A percentile compares a stretch with the other conserved stretches of the same genome.
Conservation (phyloP, 1,140 invertebrate genomes). For the Heliconius melpomene region DNA sequence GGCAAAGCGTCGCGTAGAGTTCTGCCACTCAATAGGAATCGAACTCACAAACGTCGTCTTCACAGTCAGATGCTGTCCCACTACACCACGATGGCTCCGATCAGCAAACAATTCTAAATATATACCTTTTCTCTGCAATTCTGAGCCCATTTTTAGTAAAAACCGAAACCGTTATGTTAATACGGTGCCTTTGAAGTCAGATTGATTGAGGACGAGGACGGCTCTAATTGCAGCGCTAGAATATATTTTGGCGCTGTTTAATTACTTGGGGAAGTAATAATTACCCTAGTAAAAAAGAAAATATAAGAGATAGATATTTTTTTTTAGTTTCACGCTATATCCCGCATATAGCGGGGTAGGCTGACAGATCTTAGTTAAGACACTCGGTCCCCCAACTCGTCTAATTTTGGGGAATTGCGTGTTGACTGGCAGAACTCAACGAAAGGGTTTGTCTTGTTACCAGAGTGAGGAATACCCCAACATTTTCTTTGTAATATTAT, state of each 20-base stretch:
- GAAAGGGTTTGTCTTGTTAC: too few species aligned
- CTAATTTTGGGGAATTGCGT: too few species aligned
- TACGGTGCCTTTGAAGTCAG: background rate
- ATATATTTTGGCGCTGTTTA: constrained; percentile 5
- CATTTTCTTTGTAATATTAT: too few species aligned
- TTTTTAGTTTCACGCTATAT: too few species aligned
- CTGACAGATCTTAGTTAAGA: too few species aligned
- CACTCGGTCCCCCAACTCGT: too few species aligned
- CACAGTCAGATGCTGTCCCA: background rate
- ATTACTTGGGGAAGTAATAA: background rate
- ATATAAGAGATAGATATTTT: too few species aligned
- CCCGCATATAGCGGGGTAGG: too few species aligned
- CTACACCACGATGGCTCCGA: background rate
- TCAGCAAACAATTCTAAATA: background rate
- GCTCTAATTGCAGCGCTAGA: background rate
- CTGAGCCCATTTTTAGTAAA: background rate
- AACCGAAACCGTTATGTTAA: background rate
- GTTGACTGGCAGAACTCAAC: too few species aligned
- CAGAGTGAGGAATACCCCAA: too few species aligned
- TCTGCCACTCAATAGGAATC: background rate
- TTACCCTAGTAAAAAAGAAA: background rate
- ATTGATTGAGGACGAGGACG: constrained; percentile 3
- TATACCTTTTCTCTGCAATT: background rate
- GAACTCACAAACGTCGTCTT: background rate
- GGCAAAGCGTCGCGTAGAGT: too few species aligned